Evolutionary conservation across 1,140 invertebrate species (phyloP), one percentile per base, ranked within the genome.

Genomic region (Phenacoccus solenopsis): DNA sequence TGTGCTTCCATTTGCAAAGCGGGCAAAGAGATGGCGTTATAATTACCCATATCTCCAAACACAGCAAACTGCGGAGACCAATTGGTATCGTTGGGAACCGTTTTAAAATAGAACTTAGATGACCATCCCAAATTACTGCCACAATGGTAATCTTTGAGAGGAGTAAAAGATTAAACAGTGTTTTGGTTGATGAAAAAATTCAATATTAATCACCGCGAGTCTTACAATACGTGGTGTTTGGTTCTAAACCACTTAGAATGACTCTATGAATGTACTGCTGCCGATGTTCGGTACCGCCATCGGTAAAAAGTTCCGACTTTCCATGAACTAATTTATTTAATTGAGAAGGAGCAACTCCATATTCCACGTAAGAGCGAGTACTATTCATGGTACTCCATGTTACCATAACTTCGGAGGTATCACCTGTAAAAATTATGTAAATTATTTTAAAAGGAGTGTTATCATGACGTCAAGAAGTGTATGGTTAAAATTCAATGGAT

Each of bases 41-140:
- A 86, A 79, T 90, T 93, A 1, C 94, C 94, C 87, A 96, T 88
- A 79, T 96, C 94, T 0, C 94, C 95, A 77, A 88, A 96, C 71
- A 97, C 85, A 20, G 90, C 91, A 56, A 96, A 79, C 10, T 32
- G 59, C 0, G 93, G 90, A 56, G 85, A 82, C 92, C 93, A 96
- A 27, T 84, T 74, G 59, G 84, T 77, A 13, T 83, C 82, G 1
- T 79, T 74, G 0, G 84, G 85, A 16, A 83, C 80, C 0, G 90
- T 90, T 70, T 80, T 84, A 78, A 96, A 91, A 74, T 79, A 86
- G 79, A 89, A 95, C 70, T 85, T 38, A 68, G 86, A 81, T 0
- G 91, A 94, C 91, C 90, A 94, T 9, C 91, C 90, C 7, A 82
- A 76, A 4, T 81, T 75, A 71, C 90, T 92, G 28, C 93, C 93